phyloP scores from a whole-genome alignment of 2,888 invertebrate genomes.

The Leucophora obtusa region DNA sequence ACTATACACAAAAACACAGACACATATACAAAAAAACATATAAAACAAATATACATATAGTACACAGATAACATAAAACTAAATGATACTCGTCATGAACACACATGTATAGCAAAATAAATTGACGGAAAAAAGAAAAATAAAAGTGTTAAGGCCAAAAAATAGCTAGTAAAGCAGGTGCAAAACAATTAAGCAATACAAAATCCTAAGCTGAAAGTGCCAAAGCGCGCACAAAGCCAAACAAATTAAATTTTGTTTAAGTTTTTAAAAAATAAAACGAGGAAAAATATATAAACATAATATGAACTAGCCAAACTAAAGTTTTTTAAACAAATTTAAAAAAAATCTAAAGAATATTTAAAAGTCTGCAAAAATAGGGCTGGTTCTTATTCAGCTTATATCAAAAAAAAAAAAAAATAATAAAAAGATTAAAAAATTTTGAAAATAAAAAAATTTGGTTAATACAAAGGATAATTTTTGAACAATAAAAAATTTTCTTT shows the following conservation, averaged over 20 bases:
- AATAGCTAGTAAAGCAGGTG: constrained; percentile 25
- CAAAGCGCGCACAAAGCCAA: constrained; percentile 2
- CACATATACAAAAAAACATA: constrained; percentile 23
- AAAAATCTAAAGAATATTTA: too few species aligned
- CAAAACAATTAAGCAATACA: constrained; percentile 31
- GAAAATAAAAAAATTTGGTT: constrained; percentile 63
- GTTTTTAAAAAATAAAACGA: constrained; percentile 37
- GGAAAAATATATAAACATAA: not conserved
- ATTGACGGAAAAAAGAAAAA: constrained; percentile 2
- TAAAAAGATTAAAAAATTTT: constrained; percentile 35
- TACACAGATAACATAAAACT: constrained; percentile 21
- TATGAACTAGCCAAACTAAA: too few species aligned
- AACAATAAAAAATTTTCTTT: constrained; percentile 60
- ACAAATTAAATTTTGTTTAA: constrained; percentile 37
- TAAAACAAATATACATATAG: constrained; percentile 22
- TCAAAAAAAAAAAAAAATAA: constrained; percentile 23
- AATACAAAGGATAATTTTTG: constrained; percentile 68
- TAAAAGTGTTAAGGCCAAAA: constrained; percentile 30
- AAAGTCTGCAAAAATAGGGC: too few species aligned
- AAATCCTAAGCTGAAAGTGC: constrained; percentile 59
- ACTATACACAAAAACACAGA: constrained; percentile 26
- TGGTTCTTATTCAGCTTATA: not conserved
- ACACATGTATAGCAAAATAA: constrained; percentile 17
- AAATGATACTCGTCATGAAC: constrained; percentile 47
- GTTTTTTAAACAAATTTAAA: too few species aligned